These are phyloP conservation scores for Amyelois transitella DNA, from an alignment of 1,140 invertebrate genomes.

Conservation along the genomic window DNA sequence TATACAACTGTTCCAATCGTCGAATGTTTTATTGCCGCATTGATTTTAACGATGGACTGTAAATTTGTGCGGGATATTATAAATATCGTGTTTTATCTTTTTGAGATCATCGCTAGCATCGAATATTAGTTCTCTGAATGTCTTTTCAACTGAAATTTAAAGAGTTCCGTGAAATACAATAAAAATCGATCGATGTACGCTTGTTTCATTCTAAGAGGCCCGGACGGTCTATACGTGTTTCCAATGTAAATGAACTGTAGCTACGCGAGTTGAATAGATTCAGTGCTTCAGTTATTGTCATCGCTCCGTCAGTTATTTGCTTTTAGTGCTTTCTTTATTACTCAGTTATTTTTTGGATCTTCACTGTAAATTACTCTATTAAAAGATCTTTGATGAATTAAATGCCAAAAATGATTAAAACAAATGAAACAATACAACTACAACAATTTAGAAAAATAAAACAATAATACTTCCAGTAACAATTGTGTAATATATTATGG, in stretches of 20 bases:
- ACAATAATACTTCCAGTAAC: too few species aligned
- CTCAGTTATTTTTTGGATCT: not conserved
- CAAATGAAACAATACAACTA: too few species aligned
- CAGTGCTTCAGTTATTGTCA: not conserved
- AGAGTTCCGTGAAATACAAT: not conserved
- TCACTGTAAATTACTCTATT: too few species aligned
- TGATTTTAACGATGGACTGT: not conserved
- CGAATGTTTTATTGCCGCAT: not conserved
- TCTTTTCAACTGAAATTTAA: too few species aligned
- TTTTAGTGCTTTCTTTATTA: not conserved
- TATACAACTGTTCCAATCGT: not conserved
- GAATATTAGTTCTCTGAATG: too few species aligned
- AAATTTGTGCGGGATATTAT: not conserved
- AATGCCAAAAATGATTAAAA: too few species aligned
- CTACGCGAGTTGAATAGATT: not conserved
- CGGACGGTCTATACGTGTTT: slow-evolving; percentile 19
- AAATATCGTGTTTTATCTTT: not conserved
- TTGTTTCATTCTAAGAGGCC: slow-evolving; percentile 16
- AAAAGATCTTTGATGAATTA: too few species aligned
- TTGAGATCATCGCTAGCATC: not conserved
- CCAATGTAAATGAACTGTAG: slow-evolving; percentile 18
- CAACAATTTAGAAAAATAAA: too few species aligned
- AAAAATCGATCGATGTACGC: not conserved
- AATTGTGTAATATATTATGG: too few species aligned
- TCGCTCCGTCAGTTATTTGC: not conserved